A percentile compares a stretch with the other conserved stretches of the same genome.
These are phyloP conservation scores for Bombus pyrosoma DNA, from an alignment of 1,140 invertebrate species.

Conservation along the genomic window DNA sequence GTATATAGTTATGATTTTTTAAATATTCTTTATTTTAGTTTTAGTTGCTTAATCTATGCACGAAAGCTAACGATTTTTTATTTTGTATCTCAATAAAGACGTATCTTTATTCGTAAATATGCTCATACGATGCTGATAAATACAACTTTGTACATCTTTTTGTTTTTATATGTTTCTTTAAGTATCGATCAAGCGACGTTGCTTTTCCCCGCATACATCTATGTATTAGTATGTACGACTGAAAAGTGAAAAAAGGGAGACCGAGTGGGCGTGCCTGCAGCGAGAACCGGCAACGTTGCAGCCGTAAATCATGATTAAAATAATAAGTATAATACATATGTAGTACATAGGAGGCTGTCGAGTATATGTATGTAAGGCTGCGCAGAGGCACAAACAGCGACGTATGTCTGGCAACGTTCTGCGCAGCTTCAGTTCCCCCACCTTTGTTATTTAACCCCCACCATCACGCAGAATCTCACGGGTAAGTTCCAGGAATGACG, in stretches of 20 bases:
- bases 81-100: background rate
- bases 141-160: constrained; percentile 43
- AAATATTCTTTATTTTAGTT: background rate
- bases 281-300: constrained; percentile 77
- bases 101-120: background rate
- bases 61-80: background rate
- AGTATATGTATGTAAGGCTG: constrained; percentile 69
- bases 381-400: constrained; percentile 64
- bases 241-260: constrained; percentile 66
- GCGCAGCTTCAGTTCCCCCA: constrained; percentile 78
- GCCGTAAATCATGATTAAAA: constrained; percentile 82
- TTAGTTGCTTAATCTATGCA: background rate
- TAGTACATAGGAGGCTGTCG: constrained; percentile 72
- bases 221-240: constrained; percentile 59
- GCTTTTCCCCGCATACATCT: constrained; percentile 55
- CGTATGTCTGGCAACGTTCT: constrained; percentile 68
- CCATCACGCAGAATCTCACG: constrained; percentile 68
- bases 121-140: constrained; percentile 18
- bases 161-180: constrained; percentile 61
- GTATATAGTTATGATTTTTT: background rate
- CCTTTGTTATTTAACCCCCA: constrained; percentile 61
- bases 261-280: constrained; percentile 75
- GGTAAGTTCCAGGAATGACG: constrained; percentile 64
- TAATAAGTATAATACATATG: constrained; percentile 81
- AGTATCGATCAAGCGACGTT: constrained; percentile 69